Conservation (phyloP, 2,888 invertebrate genomes). For the Corythucha ciliata region DNA sequence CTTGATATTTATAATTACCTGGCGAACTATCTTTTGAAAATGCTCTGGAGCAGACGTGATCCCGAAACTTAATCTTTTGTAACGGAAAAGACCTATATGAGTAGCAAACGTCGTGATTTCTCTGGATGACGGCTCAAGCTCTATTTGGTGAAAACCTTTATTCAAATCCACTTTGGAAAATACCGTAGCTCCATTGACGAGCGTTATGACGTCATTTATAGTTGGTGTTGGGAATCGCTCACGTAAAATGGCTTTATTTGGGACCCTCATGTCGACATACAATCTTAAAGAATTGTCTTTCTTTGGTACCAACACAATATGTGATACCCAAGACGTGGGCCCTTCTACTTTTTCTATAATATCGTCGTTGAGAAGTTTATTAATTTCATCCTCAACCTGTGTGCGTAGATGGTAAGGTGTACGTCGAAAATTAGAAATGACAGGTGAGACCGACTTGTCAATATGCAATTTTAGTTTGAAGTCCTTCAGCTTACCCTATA, state of each 20-base stretch:
- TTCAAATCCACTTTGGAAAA: constrained; percentile 39
- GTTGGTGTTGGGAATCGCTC: constrained; percentile 4
- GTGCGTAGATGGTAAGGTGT: too few species aligned
- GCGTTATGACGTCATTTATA: background rate
- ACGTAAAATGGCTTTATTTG: constrained; percentile 3
- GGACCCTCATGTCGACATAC: constrained; percentile 10
- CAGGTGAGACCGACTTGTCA: background rate
- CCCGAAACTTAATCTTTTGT: background rate
- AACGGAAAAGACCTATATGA: constrained; percentile 32
- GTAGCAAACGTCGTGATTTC: constrained; percentile 41
- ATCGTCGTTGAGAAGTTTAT: too few species aligned
- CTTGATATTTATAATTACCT: constrained; percentile 38
- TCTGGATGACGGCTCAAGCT: constrained; percentile 37
- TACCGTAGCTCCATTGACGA: constrained; percentile 25
- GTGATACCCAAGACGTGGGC: too few species aligned
- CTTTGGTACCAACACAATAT: too few species aligned
- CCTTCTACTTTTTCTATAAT: too few species aligned
- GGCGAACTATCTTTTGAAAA: constrained; percentile 41
- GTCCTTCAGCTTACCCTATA: background rate
- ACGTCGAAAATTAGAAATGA: background rate
- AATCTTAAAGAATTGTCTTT: background rate
- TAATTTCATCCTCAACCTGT: too few species aligned
- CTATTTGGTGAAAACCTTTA: constrained; percentile 40
- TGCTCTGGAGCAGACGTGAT: constrained; percentile 40
- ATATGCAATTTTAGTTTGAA: background rate